Evolutionary conservation across 2,888 invertebrate species (phyloP), one percentile per base, ranked within the genome.

Genomic region (Cataglyphis cursor): DNA sequence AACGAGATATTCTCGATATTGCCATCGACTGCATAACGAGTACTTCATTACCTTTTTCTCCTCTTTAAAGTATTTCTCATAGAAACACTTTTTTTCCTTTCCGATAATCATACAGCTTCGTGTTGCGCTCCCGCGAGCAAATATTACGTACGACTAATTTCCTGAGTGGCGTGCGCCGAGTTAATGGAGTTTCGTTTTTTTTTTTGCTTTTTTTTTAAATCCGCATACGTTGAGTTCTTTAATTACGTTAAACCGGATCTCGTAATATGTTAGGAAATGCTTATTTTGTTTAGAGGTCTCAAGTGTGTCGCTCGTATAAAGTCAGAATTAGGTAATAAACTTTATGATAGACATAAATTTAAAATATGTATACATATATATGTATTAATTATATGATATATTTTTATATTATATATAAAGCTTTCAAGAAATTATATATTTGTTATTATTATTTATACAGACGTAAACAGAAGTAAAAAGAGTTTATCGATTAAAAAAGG

Each of bases 61-160:
- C 31, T 44, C 65, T 31, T 78, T 54, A 28, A 2, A 28, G 54
- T 54, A 57, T 57, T 38, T 44, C 57, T 78, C 61, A 78, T 78
- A 38, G 57, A 61, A 59, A 41, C 44, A 24, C 6, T 41, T 59
- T 65, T 66, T 75, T 51, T 51, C 24, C 59, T n/a, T 28, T 65
- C 9, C 24, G 61, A 28, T 62, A 64, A 61, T 81, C 65, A 66
- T 24, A 70, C 54, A 41, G 6, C n/a, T 4, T 18, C 70, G 9
- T 62, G 9, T 57, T 35, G 24, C 44, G 70, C 54, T 54, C 38
- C 51, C 51, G 61, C 51, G n/a, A 61, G 62, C 48, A 61, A 66
- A 73, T 74, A 64, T 78, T 78, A 59, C 64, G 66, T 57, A 57
- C 81, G 62, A 61, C 78, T 78, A 76, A 65, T 72, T 75, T 70